Evolutionary conservation across 1,140 invertebrate species (phyloP).

Genomic region (Anastrepha obliqua): DNA sequence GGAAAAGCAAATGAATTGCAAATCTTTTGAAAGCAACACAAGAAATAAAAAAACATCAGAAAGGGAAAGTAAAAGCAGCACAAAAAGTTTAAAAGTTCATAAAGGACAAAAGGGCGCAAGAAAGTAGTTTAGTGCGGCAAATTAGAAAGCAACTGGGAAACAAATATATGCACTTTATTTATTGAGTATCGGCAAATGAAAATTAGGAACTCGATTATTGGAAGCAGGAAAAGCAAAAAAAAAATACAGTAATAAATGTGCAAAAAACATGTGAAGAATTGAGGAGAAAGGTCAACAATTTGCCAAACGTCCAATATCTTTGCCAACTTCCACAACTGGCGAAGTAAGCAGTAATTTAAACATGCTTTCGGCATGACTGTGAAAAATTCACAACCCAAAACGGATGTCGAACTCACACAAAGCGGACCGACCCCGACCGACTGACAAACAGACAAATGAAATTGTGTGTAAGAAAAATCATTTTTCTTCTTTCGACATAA

Average conservation of each 20-base stretch:
- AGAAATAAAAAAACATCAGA: background rate
- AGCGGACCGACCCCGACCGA: too few relatives aligned
- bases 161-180: background rate
- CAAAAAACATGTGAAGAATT: background rate
- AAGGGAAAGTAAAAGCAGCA: background rate
- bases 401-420: background rate
- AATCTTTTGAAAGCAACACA: conserved; percentile 15
- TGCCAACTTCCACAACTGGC: background rate
- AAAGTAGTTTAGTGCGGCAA: background rate
- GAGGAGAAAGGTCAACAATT: conserved; percentile 40
- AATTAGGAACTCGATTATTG: background rate
- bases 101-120: conserved; percentile 23
- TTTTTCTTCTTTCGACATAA: conserved; percentile 36
- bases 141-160: background rate
- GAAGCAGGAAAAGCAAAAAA: background rate
- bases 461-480: conserved; percentile 12
- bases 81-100: background rate
- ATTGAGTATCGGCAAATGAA: conserved; percentile 11
- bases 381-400: background rate
- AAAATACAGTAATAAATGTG: conserved; percentile 14
- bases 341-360: background rate
- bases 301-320: background rate
- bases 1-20: conserved; percentile 35
- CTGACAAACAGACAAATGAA: background rate
- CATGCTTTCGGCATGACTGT: background rate